Evolutionary conservation across 53 echinoderm and acorn worm genomes (phyloP).

Genomic region (Astropecten irregularis): DNA sequence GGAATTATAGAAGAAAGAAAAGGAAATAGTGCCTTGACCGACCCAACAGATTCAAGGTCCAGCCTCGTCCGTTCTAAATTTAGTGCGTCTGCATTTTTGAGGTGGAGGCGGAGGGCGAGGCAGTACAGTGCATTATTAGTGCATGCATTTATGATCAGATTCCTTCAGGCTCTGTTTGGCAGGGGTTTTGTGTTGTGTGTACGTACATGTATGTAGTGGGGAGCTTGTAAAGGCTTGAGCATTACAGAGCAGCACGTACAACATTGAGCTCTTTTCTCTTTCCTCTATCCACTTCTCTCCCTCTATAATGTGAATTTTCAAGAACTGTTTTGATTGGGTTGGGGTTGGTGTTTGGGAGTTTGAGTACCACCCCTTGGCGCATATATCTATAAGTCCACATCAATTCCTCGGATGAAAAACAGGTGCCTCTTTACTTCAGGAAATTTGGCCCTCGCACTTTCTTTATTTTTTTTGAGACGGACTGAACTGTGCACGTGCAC

Average conservation of each 20-base stretch:
- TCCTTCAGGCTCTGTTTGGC: background rate
- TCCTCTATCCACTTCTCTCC: no score
- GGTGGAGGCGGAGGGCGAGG: background rate
- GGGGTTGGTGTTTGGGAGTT: background rate
- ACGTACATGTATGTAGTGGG: background rate
- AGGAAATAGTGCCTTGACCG: conserved; percentile 45
- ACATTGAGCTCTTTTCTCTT: no score
- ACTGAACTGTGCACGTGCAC: conserved; percentile 28
- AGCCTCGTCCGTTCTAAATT: background rate
- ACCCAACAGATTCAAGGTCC: background rate
- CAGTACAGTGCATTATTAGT: conserved; percentile 4
- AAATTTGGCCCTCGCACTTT: conserved; percentile 41
- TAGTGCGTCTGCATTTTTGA: background rate
- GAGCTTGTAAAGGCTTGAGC: background rate
- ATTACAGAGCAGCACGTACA: no score
- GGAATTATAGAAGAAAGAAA: no score
- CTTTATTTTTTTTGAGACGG: no score
- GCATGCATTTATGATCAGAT: background rate
- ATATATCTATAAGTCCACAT: no score
- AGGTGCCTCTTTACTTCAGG: conserved; percentile 1
- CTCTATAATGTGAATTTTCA: no score
- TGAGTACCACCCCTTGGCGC: background rate
- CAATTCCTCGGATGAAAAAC: conserved; percentile 13
- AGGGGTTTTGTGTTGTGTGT: background rate
- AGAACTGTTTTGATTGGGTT: background rate